phyloP scores from a whole-genome alignment of 1,140 invertebrate species.

The Dinothrombium tinctorium region DNA sequence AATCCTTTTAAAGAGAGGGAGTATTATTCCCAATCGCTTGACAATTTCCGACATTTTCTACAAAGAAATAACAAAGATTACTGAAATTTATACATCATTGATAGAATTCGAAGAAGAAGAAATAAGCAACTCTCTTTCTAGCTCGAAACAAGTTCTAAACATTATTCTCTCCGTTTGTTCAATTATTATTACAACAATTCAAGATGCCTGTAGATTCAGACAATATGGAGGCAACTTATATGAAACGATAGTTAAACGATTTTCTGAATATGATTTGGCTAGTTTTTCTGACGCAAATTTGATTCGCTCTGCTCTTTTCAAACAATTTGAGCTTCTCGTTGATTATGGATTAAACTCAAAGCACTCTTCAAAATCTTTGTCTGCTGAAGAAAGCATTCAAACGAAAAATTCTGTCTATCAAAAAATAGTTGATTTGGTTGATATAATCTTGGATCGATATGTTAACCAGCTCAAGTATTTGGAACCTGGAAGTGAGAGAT shows the following conservation, averaged over 20 bases:
- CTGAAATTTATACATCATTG: slow-evolving; percentile 20
- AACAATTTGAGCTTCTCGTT: slow-evolving; percentile 20
- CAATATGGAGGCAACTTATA: slow-evolving; percentile 15
- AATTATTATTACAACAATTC: slow-evolving; percentile 18
- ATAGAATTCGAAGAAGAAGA: slow-evolving; percentile 20
- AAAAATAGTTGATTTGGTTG: slow-evolving; percentile 43
- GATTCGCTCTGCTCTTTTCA: slow-evolving; percentile 20
- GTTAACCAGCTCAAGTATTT: slow-evolving; percentile 42
- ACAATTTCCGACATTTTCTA: slow-evolving; percentile 42
- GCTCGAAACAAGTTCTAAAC: slow-evolving; percentile 15
- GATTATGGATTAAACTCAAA: slow-evolving; percentile 11
- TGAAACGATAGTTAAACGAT: slow-evolving; percentile 8
- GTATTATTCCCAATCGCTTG: slow-evolving; percentile 27
- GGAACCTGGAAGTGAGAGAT: slow-evolving; percentile 26
- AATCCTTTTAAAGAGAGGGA: slow-evolving; percentile 27
- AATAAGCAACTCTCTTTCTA: slow-evolving; percentile 15
- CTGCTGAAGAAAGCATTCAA: slow-evolving; percentile 21
- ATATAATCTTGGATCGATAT: slow-evolving; percentile 46
- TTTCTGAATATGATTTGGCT: slow-evolving; percentile 24
- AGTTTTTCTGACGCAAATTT: slow-evolving; percentile 19
- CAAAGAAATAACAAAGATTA: slow-evolving; percentile 31
- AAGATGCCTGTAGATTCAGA: slow-evolving; percentile 19
- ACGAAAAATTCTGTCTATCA: slow-evolving; percentile 29
- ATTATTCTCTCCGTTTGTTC: slow-evolving; percentile 19
- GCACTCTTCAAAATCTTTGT: slow-evolving; percentile 8